Evolutionary conservation across 2,113 vertebrate species (phyloP).

Genomic region (Procavia capensis): DNA sequence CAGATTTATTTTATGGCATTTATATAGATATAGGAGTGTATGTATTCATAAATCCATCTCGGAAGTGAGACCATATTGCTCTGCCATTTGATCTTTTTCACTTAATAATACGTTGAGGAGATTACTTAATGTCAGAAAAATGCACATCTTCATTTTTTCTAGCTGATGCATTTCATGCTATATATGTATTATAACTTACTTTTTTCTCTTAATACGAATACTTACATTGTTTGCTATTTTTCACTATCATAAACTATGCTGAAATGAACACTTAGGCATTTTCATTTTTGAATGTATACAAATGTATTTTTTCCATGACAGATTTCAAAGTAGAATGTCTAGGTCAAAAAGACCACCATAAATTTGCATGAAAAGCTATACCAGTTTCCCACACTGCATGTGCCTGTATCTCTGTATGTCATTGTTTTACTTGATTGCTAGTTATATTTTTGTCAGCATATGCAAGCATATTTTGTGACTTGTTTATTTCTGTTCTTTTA

Average conservation of each 20-base stretch:
- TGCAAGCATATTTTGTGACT: not conserved
- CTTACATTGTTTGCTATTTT: not conserved
- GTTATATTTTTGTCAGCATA: not conserved
- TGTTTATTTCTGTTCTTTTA: not conserved
- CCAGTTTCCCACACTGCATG: not conserved
- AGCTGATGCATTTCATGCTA: not conserved
- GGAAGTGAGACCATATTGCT: not conserved
- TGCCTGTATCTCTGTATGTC: not conserved
- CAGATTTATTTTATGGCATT: not conserved
- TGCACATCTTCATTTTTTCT: not conserved
- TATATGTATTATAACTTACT: not conserved
- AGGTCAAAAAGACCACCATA: not conserved
- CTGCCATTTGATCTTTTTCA: conserved; percentile 10
- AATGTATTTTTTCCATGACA: not conserved
- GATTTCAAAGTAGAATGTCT: conserved; percentile 3
- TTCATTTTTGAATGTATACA: not conserved
- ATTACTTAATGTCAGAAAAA: conserved; percentile 6
- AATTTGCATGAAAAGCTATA: not conserved
- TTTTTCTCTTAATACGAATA: not conserved
- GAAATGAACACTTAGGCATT: not conserved
- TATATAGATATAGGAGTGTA: not conserved
- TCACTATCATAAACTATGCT: not conserved
- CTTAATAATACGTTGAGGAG: not conserved
- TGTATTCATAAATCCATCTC: not conserved
- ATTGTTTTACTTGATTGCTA: not conserved